Conservation (phyloP, 2,113 vertebrate species). For the Nymphicus hollandicus region DNA sequence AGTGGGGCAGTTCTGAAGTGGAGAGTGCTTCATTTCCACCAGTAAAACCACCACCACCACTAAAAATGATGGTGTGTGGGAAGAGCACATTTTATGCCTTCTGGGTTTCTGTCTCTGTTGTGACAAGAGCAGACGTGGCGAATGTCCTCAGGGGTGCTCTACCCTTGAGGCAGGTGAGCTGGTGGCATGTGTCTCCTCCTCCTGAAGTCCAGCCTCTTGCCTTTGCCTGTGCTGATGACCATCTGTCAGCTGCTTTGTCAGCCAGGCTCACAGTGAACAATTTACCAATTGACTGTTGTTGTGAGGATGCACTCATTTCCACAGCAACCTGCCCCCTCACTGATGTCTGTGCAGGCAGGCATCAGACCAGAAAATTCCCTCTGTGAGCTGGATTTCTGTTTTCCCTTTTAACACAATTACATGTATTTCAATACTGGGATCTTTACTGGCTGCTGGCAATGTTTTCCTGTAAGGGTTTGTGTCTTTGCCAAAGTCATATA, state of each 20-base stretch:
- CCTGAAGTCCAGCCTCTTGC: background rate
- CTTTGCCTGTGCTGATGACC: rapidly evolving
- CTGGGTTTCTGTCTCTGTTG: background rate
- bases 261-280: background rate
- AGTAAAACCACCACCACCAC: background rate
- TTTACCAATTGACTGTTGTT: background rate
- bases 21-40: background rate
- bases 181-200: background rate
- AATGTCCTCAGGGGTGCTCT: background rate
- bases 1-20: background rate
- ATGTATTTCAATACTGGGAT: background rate
- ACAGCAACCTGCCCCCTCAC: background rate
- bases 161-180: background rate
- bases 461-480: background rate
- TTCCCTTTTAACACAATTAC: background rate
- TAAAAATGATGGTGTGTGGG: background rate
- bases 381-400: background rate
- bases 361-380: background rate
- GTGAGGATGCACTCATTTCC: background rate
- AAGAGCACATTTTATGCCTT: background rate
- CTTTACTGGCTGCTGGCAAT: background rate
- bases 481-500: background rate
- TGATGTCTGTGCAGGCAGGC: background rate
- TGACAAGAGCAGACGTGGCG: background rate
- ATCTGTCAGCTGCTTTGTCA: background rate